Evolutionary conservation across 2,113 vertebrate species (phyloP).

Genomic region (Lathamus discolor): DNA sequence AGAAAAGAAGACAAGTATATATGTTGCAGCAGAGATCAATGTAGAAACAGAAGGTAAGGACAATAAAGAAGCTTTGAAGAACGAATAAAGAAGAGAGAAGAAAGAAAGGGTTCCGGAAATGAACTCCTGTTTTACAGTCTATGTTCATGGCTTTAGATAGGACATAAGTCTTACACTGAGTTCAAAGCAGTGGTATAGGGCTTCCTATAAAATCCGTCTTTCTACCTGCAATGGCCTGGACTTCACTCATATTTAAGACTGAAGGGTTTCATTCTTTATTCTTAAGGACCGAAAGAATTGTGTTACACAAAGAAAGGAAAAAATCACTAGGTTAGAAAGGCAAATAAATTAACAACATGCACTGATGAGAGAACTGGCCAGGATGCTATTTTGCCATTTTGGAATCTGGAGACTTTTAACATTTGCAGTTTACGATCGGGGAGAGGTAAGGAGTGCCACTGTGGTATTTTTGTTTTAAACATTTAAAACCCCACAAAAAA

Average conservation of each 20-base stretch:
- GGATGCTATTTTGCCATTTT: neutral
- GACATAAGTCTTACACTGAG: neutral
- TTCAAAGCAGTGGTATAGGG: neutral
- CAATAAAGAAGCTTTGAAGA: neutral
- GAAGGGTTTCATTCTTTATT: neutral
- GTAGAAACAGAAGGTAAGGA: neutral
- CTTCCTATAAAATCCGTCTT: neutral
- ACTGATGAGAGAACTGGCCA: neutral
- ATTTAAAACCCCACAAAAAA: neutral
- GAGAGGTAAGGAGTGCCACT: neutral
- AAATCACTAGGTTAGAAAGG: neutral
- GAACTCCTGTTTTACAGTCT: neutral
- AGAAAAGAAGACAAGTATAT: neutral
- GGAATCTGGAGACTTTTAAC: neutral
- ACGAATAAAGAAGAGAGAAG: neutral
- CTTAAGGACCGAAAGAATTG: neutral
- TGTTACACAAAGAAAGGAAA: neutral
- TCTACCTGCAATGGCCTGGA: neutral
- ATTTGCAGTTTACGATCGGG: neutral
- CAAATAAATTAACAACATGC: conserved; percentile 14
- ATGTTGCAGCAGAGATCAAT: neutral
- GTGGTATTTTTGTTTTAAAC: neutral
- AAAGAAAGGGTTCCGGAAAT: neutral
- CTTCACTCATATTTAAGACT: neutral
- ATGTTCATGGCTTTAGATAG: neutral